phyloP scores from a whole-genome alignment of 2,888 invertebrate genomes.

The Operophtera brumata region DNA sequence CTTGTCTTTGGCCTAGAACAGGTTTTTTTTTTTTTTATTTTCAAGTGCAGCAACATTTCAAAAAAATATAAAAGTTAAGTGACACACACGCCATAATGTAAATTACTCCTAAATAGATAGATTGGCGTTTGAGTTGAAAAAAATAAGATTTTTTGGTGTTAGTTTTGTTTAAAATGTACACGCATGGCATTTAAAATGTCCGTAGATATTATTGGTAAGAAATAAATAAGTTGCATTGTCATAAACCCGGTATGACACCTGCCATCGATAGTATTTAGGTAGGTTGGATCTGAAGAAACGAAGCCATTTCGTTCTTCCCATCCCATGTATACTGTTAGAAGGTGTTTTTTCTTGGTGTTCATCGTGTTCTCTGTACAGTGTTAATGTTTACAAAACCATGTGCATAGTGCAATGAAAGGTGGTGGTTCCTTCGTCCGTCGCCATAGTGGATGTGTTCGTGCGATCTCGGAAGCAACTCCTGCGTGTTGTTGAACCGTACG shows the following conservation, averaged over 20 bases:
- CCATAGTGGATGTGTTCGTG: constrained; percentile 69
- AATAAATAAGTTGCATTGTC: constrained; percentile 38
- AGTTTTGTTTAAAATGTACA: constrained; percentile 57
- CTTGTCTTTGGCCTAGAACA: constrained; percentile 11
- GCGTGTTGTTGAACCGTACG: constrained; percentile 58
- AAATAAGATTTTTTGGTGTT: constrained; percentile 66
- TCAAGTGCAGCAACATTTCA: constrained; percentile 46
- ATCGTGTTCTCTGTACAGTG: constrained; percentile 34
- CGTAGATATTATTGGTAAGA: constrained; percentile 72
- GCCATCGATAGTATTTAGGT: constrained; percentile 63
- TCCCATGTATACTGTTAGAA: constrained; percentile 55
- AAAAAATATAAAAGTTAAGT: constrained; percentile 75
- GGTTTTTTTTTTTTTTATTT: constrained; percentile 1
- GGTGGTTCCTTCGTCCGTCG: constrained; percentile 64
- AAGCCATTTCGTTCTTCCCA: constrained; percentile 73
- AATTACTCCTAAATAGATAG: constrained; percentile 77
- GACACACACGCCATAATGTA: constrained; percentile 82
- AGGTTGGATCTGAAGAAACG: constrained; percentile 74
- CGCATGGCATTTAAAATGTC: constrained; percentile 73
- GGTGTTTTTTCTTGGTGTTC: constrained; percentile 45
- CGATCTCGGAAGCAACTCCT: constrained; percentile 66
- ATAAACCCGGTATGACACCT: constrained; percentile 42
- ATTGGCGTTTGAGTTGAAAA: constrained; percentile 76
- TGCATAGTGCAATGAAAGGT: constrained; percentile 46
- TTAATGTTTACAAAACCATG: constrained; percentile 37